Evolutionary conservation across 2,888 invertebrate genomes (phyloP), one percentile per base, ranked within the genome.

Genomic region (Arctia plantaginis): DNA sequence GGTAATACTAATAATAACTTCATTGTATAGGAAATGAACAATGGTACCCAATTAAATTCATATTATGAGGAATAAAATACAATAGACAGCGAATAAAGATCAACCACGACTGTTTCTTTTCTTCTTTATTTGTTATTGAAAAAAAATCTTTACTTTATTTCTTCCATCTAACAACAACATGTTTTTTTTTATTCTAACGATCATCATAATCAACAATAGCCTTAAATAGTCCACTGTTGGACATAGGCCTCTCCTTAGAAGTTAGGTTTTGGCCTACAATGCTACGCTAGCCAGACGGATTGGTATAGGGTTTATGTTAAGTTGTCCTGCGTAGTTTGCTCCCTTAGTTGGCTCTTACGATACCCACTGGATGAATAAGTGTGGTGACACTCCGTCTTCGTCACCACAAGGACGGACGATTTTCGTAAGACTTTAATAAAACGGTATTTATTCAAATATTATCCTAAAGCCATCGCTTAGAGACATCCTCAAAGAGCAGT

Each of bases 51-150:
- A 27, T 59, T 59, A 27, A 59, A 59, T 59, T 59, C 59, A 27
- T 59, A 59, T 59, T 27, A 59, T 12, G n/a, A 55, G 55, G 55
- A n/a, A 55, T n/a, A 55, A 55, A n/a, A 55, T 55, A 55, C 59
- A 59, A 59, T 59, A 59, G 59, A 27, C 13, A 27, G 59, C 59
- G 4, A 59, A n/a, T 55, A 55, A 55, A 59, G 13, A 27, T 15
- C 27, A 3, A 59, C 59, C 27, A 59, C 59, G 13, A 12, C 12
- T 23, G 55, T n/a, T 13, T n/a, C 27, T 59, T 59, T 55, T 59
- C 27, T 59, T 59, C 13, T n/a, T 27, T n/a, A 55, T 55, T 55
- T 55, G n/a, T 12, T n/a, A 55, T 10, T 55, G 23, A n/a, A 55
- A 55, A 55, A 1, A 23, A 23, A 23, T 51, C 12, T 55, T 55